Conservation (phyloP, 2,888 invertebrate species). For the Torymus tubicola region DNA sequence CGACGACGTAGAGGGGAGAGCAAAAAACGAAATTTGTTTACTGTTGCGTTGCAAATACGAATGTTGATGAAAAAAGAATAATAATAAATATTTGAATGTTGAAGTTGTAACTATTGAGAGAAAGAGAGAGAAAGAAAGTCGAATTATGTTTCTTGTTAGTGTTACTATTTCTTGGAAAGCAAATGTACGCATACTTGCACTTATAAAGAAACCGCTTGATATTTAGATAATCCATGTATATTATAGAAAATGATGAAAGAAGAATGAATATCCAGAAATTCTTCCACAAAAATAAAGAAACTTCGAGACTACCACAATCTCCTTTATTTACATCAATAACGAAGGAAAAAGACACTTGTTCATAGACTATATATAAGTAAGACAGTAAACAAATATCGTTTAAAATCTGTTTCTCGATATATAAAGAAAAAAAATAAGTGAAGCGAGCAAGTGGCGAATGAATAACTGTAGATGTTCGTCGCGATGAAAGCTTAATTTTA, state of each 20-base stretch:
- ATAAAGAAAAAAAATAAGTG: neutral
- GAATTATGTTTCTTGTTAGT: conserved; percentile 55
- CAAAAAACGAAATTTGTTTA: conserved; percentile 55
- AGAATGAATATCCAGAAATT: conserved; percentile 4
- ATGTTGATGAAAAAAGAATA: conserved; percentile 41
- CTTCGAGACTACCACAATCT: conserved; percentile 28
- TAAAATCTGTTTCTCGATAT: conserved; percentile 30
- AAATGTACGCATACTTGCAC: conserved; percentile 31
- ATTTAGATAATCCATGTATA: conserved; percentile 35
- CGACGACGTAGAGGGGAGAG: conserved; percentile 22
- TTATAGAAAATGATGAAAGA: conserved; percentile 18
- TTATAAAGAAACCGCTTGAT: conserved; percentile 36
- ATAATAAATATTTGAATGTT: conserved; percentile 56
- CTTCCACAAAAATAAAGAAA: conserved; percentile 40
- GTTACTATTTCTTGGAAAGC: conserved; percentile 42
- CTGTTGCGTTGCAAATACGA: conserved; percentile 44
- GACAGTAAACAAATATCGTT: conserved; percentile 58
- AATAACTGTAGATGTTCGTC: conserved; percentile 45
- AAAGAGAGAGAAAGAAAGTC: conserved; percentile 35
- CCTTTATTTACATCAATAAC: conserved; percentile 33
- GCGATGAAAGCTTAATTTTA: conserved; percentile 17
- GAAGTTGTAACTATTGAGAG: conserved; percentile 42
- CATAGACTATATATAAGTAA: conserved; percentile 39
- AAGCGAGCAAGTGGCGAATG: conserved; percentile 49
- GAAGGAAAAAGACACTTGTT: conserved; percentile 39